Conservation (phyloP, 2,888 invertebrate genomes). For the Beris chalybata region DNA sequence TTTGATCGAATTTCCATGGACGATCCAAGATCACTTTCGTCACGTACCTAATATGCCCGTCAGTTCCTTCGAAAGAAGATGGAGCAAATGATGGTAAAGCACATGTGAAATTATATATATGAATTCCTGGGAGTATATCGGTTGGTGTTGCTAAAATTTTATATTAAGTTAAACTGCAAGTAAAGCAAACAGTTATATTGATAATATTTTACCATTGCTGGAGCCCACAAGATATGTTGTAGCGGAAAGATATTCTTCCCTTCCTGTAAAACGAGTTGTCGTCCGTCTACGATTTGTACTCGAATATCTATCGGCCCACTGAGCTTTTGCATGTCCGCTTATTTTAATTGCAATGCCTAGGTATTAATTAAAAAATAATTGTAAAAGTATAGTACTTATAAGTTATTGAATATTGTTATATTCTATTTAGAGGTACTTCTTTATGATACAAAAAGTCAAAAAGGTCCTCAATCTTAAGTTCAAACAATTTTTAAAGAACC, state of each 20-base stretch:
- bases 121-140: conserved; percentile 35
- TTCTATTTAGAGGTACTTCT: too few relatives aligned
- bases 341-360: conserved; percentile 11
- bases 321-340: conserved; percentile 5
- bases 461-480: too few relatives aligned
- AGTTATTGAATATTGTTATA: too few relatives aligned
- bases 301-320: conserved; percentile 33
- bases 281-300: neutral
- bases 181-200: neutral
- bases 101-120: conserved; percentile 70
- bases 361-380: too few relatives aligned
- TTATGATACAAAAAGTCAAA: too few relatives aligned
- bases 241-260: conserved; percentile 9
- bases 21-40: conserved; percentile 37
- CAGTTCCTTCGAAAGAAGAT: conserved; percentile 58
- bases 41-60: conserved; percentile 62
- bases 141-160: conserved; percentile 9
- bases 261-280: conserved; percentile 1
- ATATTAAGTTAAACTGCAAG: neutral
- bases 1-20: conserved; percentile 54
- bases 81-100: conserved; percentile 58
- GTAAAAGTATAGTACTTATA: too few relatives aligned
- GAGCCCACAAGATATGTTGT: conserved; percentile 13
- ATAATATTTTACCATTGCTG: neutral
- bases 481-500: too few relatives aligned